Evolutionary conservation across 2,113 vertebrate genomes (phyloP).

Genomic region (Hystrix cristata): DNA sequence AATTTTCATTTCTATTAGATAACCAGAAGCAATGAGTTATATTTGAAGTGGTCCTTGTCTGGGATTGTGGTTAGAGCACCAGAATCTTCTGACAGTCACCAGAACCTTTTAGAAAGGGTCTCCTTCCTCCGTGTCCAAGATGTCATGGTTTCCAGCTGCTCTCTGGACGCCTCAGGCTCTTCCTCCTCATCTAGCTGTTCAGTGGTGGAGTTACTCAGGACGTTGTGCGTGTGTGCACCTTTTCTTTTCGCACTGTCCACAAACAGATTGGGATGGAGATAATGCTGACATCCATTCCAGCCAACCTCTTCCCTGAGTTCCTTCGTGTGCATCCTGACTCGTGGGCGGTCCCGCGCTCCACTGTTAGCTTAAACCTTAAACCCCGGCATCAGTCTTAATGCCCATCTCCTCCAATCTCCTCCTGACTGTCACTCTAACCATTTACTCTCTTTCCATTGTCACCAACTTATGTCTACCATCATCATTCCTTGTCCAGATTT

Average conservation of each 20-base stretch:
- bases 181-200: background rate
- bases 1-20: background rate
- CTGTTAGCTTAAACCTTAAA: background rate
- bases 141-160: background rate
- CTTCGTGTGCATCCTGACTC: background rate
- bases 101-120: constrained; percentile 12
- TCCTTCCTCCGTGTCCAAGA: background rate
- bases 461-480: background rate
- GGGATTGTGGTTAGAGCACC: background rate
- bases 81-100: background rate
- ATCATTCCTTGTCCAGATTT: background rate
- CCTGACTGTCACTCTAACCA: background rate
- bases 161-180: background rate
- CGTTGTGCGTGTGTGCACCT: background rate
- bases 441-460: background rate
- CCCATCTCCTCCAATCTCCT: background rate
- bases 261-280: background rate
- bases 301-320: background rate
- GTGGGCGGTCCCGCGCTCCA: background rate
- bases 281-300: background rate
- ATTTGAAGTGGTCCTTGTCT: background rate
- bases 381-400: background rate
- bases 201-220: background rate
- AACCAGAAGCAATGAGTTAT: background rate
- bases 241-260: background rate